Evolutionary conservation across 1,140 invertebrate genomes (phyloP), one percentile per base, ranked within the genome.

Genomic region (Eriocheir sinensis): DNA sequence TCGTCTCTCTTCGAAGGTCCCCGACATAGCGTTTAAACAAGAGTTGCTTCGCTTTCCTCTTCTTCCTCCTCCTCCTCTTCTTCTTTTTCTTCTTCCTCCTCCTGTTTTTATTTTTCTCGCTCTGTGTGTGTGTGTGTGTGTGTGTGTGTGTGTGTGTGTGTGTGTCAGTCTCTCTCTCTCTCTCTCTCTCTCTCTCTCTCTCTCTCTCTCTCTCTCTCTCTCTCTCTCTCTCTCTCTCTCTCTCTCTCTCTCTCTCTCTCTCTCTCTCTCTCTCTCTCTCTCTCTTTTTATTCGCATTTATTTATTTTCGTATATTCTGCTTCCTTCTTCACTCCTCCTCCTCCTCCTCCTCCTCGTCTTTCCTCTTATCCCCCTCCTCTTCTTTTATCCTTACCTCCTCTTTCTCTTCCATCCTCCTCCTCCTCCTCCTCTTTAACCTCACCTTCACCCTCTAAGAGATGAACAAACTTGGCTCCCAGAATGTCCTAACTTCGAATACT

Each of bases 401-500:
- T n/a, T n/a, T 9, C 53, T 27, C 53, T 60, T 60, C 53, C 53
- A n/a, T 60, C 53, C 17, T 21, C 60, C 60, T 72, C 60, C 60
- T 72, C 60, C 60, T 72, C 60, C 60, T 72, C 60, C 60, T 72
- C 60, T n/a, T 72, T n/a, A 4, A 21, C 21, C 21, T 72, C 60
- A 21, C 60, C 60, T n/a, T n/a, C n/a, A n/a, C n/a, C 60, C n/a
- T 72, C 60, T 72, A 72, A 72, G 60, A 72, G 60, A 72, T 72
- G 60, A 72, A 72, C 60, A 72, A 72, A 72, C 60, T 72, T 72
- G 27, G 60, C 60, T n/a, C 60, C n/a, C 21, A 15, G n/a, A 72
- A 72, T 72, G 60, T 21, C n/a, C 60, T 72, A 72, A 72, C 60
- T 72, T 72, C 60, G 60, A 72, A 72, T 72, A 72, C 60, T n/a